Evolutionary conservation across 2,888 invertebrate genomes (phyloP), one percentile per base, ranked within the genome.

Genomic region (Pristionchus entomophagus): DNA sequence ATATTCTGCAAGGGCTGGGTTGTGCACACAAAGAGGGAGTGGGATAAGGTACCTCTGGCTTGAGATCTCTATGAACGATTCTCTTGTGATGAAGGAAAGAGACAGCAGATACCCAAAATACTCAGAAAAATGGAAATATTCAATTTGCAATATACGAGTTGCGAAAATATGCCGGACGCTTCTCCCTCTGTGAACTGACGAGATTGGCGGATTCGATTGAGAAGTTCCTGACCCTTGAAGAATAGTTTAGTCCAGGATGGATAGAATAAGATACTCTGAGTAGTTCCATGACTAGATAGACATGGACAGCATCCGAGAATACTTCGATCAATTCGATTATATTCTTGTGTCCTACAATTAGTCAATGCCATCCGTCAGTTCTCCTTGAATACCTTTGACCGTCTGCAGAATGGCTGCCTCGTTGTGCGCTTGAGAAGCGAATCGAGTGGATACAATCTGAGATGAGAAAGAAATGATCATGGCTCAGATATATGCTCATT

Each of bases 31-130:
- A 51, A 12, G 51, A 65, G 26, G 19, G 26, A 45, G n/a, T 19
- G 14, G 1, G 26, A 14, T 14, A 22, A 51, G 85, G n/a, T 14
- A 96, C 96, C 95, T 97, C 98, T 0, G 98, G 98, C 94, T 98
- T 99, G 26, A 99, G 95, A 94, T 98, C 98, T 49, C 98, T 95
- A 94, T 99, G 98, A 85, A 97, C 97, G 73, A 97, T 96, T 26
- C 96, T 96, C 85, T 96, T 95, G 35, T 95, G 95, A 94, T 98
- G 98, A 95, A 98, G 96, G 94, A 96, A 97, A 49, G 95, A 94
- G 32, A 98, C 96, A 81, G 97, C 97, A 26, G 96, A 95, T 0
- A 97, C 96, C 69, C 6, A 19, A 56, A 22, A 56, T n/a, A n/a
- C n/a, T n/a, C n/a, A n/a, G n/a, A n/a, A n/a, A n/a, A n/a, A n/a